Base-by-base conservation (phyloP, 2,888 invertebrate genomes). In the Pristionchus exspectatus region DNA sequence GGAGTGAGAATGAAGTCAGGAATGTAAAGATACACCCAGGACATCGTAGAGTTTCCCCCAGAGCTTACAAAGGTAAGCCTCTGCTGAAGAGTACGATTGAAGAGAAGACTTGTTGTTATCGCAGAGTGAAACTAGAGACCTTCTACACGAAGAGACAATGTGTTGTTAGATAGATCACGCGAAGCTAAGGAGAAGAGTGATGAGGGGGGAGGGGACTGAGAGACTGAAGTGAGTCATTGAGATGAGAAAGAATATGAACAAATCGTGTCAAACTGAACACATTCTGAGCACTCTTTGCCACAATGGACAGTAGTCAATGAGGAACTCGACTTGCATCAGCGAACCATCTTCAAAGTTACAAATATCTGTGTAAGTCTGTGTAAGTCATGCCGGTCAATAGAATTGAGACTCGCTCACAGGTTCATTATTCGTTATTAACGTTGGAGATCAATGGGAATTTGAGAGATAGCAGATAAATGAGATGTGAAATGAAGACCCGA, bases 11-110 rank as follows among this genome's bases (percentile, higher is more conserved):
- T 44, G 10, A 77, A 77, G 16, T 77, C 77, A 7, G 77, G 77
- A 44, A 77, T 12, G 77, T 77, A 77, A 21, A 77, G 44, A 27
- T 77, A 77, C 7, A 38, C 38, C 77, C 77, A 77, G 38, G 77
- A 44, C 77, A 77, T 77, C 7, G 16, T 59, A 0, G 18, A 12
- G 2, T 56, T 18, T 59, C 21, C 3, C 2, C 2, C 12, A 18
- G 24, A 4, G 59, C 3, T 50, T 7, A 12, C 44, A 7, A 50
- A 50, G 44, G 44, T 12, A 44, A 44, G n/a, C n/a, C n/a, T n/a
- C 7, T 24, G 63, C 24, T 24, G 24, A 24, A 24, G n/a, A 24
- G 59, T 24, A 10, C 21, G 10, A 24, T 10, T 9, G 63, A 63
- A 63, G 63, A 63, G 63, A 63, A 63, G 63, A 63, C 21, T 63